Conservation (phyloP, 2,113 vertebrate species). For the Paraplagusia blochii region DNA sequence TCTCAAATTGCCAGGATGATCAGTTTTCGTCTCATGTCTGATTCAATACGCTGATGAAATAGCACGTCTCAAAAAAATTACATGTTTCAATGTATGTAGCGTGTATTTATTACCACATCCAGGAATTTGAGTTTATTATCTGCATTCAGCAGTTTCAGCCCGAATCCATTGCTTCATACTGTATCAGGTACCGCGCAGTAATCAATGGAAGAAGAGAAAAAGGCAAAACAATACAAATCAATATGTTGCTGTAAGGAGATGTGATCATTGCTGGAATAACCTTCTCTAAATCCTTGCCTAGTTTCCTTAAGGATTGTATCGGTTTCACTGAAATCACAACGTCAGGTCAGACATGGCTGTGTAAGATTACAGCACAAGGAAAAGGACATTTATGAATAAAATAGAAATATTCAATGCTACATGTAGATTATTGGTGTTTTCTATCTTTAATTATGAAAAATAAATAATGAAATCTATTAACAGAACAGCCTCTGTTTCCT, state of each 20-base stretch:
- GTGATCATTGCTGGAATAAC: slow-evolving; percentile 15
- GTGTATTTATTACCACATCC: slow-evolving; percentile 50
- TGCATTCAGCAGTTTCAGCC: slow-evolving; percentile 29
- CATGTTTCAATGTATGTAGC: slow-evolving; percentile 7
- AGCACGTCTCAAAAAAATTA: neutral
- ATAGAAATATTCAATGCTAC: neutral
- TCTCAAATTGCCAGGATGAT: neutral
- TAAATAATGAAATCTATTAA: no score
- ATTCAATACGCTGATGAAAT: slow-evolving; percentile 1
- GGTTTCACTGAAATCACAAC: neutral
- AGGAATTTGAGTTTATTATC: slow-evolving; percentile 48
- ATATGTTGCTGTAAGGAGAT: slow-evolving; percentile 42
- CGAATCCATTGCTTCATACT: slow-evolving; percentile 24
- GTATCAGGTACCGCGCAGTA: slow-evolving; percentile 42
- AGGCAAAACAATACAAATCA: slow-evolving; percentile 49
- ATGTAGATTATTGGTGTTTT: no score
- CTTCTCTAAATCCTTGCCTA: slow-evolving; percentile 6
- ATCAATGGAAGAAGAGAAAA: slow-evolving; percentile 47
- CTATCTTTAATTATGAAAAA: no score
- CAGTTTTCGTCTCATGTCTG: neutral
- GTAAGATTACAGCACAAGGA: neutral
- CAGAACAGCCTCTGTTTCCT: no score
- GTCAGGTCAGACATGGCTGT: neutral
- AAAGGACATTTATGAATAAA: neutral
- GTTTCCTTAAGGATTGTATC: slow-evolving; percentile 18